Evolutionary conservation across 2,888 invertebrate species (phyloP).

Genomic region (Bugula neritina): DNA sequence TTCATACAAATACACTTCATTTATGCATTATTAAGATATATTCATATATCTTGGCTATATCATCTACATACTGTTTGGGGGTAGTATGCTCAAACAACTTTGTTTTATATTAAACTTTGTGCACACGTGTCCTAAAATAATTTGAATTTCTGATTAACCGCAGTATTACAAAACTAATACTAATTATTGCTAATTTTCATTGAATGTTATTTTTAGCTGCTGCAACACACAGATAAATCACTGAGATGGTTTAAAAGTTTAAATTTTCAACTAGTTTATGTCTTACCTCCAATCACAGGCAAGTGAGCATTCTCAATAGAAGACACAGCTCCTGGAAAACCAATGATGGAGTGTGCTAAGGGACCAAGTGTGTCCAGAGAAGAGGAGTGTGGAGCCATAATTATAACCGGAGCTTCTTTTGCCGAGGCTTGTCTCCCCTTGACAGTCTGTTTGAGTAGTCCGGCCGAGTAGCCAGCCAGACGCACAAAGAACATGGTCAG

Average conservation of each 20-base stretch:
- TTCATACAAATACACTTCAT: neutral
- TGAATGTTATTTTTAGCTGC: too few relatives aligned
- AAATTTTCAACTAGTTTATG: too few relatives aligned
- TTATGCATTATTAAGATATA: neutral
- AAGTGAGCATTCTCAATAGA: neutral
- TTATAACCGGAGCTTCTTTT: slow-evolving; percentile 74
- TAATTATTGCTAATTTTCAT: too few relatives aligned
- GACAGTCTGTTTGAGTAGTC: slow-evolving; percentile 68
- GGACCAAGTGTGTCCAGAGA: slow-evolving; percentile 83
- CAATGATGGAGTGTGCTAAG: slow-evolving; percentile 71
- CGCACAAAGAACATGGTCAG: slow-evolving; percentile 35
- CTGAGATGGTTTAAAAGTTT: too few relatives aligned
- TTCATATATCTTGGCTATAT: too few relatives aligned
- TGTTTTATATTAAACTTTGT: too few relatives aligned
- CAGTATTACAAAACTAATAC: too few relatives aligned
- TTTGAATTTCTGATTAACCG: too few relatives aligned
- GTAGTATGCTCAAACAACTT: too few relatives aligned
- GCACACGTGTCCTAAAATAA: too few relatives aligned
- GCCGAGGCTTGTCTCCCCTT: slow-evolving; percentile 71
- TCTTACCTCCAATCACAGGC: slow-evolving; percentile 12
- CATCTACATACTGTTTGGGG: too few relatives aligned
- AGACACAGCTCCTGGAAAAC: slow-evolving; percentile 38
- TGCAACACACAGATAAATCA: too few relatives aligned
- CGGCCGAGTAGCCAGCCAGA: slow-evolving; percentile 67
- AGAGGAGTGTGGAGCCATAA: slow-evolving; percentile 82